phyloP scores from a whole-genome alignment of 2,888 invertebrate species.

The Capitulum mitella region DNA sequence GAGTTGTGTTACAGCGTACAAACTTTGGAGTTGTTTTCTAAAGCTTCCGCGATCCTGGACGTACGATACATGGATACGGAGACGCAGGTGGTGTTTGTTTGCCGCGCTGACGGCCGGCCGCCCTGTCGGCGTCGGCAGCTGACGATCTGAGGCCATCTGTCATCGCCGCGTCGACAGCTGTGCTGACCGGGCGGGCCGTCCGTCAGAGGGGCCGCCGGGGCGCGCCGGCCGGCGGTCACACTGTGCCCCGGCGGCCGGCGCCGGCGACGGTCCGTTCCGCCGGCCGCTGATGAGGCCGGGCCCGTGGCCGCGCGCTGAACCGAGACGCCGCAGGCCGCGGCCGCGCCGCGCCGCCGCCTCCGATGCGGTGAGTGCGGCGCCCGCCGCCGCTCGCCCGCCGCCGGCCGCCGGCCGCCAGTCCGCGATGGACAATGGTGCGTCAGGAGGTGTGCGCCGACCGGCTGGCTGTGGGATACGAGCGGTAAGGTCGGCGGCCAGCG shows the following conservation, averaged over 20 bases:
- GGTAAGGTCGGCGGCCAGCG: not conserved
- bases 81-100: not conserved
- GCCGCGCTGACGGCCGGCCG: not conserved
- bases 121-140: too few species aligned
- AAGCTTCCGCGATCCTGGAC: not conserved
- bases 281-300: not conserved
- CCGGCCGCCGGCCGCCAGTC: not conserved
- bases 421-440: slow-evolving; percentile 9
- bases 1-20: slow-evolving; percentile 22
- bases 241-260: too few species aligned
- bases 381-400: not conserved
- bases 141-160: too few species aligned
- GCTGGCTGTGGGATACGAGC: not conserved
- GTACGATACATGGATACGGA: not conserved
- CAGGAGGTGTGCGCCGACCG: not conserved
- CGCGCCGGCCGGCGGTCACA: too few species aligned
- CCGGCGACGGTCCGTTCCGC: not conserved
- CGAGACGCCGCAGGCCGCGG: too few species aligned
- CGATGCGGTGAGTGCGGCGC: not conserved
- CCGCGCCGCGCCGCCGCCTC: too few species aligned
- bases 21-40: slow-evolving; percentile 7
- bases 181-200: too few species aligned
- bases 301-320: too few species aligned
- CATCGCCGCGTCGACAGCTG: too few species aligned
- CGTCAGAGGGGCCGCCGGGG: too few species aligned